Percentiles rank a stretch among this genome's conserved stretches.
phyloP scores from a whole-genome alignment of 2,888 invertebrate genomes.

The Pandemis heparana region DNA sequence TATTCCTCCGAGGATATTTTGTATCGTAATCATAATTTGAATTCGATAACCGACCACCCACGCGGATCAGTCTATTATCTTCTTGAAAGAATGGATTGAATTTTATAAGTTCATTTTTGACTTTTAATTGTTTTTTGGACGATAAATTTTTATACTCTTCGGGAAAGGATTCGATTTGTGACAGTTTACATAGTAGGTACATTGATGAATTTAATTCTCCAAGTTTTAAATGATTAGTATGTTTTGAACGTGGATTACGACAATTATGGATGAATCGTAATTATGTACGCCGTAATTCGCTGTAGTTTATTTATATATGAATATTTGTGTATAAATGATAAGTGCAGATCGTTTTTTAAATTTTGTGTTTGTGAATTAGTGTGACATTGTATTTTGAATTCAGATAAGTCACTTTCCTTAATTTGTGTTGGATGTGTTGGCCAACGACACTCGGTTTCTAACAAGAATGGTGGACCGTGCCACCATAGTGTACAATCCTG shows the following conservation, averaged over 20 bases:
- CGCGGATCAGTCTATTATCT: conserved; percentile 34
- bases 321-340: conserved; percentile 7
- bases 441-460: neutral
- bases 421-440: neutral
- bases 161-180: conserved; percentile 25
- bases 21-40: too few relatives aligned
- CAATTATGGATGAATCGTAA: conserved; percentile 22
- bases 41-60: conserved; percentile 45
- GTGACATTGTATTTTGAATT: neutral
- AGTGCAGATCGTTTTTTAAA: neutral
- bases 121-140: conserved; percentile 8
- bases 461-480: neutral
- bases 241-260: conserved; percentile 12
- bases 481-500: neutral
- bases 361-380: neutral
- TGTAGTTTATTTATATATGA: conserved; percentile 30
- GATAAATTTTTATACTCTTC: conserved; percentile 22
- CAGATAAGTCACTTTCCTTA: neutral
- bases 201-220: conserved; percentile 26
- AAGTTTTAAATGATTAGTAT: neutral
- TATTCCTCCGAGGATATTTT: too few relatives aligned
- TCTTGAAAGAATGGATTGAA: conserved; percentile 32
- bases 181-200: conserved; percentile 16
- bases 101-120: conserved; percentile 14
- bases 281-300: conserved; percentile 21